Evolutionary conservation across 2,888 invertebrate genomes (phyloP), one percentile per base, ranked within the genome.

Genomic region (Julus scandinavius): DNA sequence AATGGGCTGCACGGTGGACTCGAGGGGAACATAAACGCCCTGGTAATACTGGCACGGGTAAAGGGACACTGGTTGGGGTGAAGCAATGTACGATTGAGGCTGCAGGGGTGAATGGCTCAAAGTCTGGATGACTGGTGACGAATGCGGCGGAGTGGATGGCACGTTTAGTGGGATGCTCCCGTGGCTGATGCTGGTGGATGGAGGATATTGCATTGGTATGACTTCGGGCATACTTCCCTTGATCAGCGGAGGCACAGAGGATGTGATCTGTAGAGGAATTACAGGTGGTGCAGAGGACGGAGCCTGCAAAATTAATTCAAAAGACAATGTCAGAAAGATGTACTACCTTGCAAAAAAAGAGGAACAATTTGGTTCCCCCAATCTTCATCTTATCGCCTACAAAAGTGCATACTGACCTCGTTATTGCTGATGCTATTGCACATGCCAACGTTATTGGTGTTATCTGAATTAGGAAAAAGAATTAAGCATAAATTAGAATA

Each of bases 11-110:
- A 58, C n/a, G 20, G 88, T 54, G 5, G 85, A 13, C 45, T 88
- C 88, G 13, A 58, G 20, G 1, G 88, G 88, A 17, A 88, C 15
- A 20, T 49, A 88, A 13, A 88, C 72, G 20, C 86, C 86, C 29
- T 58, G 41, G 40, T 49, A 85, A 84, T 88, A 88, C 15, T 88
- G 88, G 41, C 54, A 88, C 4, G 88, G 88, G 20, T 50, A 88
- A 20, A 88, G 15, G 20, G 88, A 54, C 40, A 88, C 63, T 17
- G 58, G 88, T n/a, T 29, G 88, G 7, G 88, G 54, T 86, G 85
- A 85, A 17, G 85, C 38, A 17, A 40, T 29, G 88, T 85, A 85
- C 29, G 58, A 49, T 15, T 58, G 1, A 84, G 45, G 49, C 20
- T 40, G 20, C 45, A 38, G 50, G 11, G 38, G 58, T 1, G 87